Conservation (phyloP, 2,797 vertebrate genomes). For the Esox masquinongy region DNA sequence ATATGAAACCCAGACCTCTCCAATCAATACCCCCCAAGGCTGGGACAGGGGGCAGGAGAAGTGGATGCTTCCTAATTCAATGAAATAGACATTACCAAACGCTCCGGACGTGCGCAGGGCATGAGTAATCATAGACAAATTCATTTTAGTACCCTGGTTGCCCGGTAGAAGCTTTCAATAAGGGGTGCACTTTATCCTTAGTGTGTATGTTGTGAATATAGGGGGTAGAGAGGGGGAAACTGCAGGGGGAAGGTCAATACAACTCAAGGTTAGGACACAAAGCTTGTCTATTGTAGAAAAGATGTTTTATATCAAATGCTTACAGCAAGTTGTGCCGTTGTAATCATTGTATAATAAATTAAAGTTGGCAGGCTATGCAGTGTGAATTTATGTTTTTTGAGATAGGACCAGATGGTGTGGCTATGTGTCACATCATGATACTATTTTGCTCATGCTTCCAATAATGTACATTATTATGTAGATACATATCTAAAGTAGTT, state of each 20-base stretch:
- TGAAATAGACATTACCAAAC: slow-evolving; percentile 80
- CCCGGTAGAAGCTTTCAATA: slow-evolving; percentile 94
- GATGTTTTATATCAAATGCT: background rate
- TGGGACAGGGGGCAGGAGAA: slow-evolving; percentile 59
- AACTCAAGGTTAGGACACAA: background rate
- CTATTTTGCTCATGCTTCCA: background rate
- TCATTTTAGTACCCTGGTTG: slow-evolving; percentile 86
- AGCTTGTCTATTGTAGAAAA: background rate
- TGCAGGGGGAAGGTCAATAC: background rate
- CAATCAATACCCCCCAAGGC: slow-evolving; percentile 83
- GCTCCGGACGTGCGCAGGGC: slow-evolving; percentile 76
- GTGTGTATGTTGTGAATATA: slow-evolving; percentile 37
- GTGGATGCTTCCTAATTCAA: slow-evolving; percentile 83
- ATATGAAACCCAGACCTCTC: slow-evolving; percentile 67
- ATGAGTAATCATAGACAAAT: slow-evolving; percentile 86
- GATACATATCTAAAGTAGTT: background rate
- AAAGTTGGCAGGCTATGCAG: background rate
- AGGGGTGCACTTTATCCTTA: slow-evolving; percentile 72
- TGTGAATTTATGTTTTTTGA: background rate
- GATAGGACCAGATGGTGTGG: background rate
- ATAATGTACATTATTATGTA: background rate
- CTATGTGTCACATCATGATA: background rate
- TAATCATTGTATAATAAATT: background rate
- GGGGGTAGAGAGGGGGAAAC: background rate
- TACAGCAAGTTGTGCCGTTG: background rate